phyloP scores from a whole-genome alignment of 2,797 vertebrate genomes.

The Capromys pilorides region DNA sequence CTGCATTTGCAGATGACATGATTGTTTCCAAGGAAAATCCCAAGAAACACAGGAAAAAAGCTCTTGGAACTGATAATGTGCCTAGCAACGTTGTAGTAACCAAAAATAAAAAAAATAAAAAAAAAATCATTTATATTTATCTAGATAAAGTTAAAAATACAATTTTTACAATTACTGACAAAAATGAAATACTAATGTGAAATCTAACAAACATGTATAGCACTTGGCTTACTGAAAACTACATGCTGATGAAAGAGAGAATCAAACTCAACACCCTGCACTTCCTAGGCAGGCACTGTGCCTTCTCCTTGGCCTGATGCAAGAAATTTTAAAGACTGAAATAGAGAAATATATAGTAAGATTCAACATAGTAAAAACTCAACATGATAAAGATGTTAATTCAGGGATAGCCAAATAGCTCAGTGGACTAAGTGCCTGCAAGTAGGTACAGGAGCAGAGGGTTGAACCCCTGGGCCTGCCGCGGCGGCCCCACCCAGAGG shows the following conservation, averaged over 20 bases:
- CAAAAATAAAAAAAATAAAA: background rate
- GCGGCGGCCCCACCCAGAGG: no score
- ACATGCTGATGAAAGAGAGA: background rate
- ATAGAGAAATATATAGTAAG: background rate
- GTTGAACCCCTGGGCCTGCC: no score
- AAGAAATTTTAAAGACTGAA: background rate
- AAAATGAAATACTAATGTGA: background rate
- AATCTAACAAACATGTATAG: background rate
- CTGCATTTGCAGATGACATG: background rate
- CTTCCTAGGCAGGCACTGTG: no score
- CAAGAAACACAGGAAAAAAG: background rate
- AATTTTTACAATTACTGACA: background rate
- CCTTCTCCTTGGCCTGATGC: background rate
- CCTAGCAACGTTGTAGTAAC: background rate
- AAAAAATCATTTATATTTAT: background rate
- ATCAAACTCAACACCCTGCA: no score
- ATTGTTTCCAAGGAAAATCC: background rate
- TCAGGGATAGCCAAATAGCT: background rate
- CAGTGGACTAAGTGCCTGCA: no score
- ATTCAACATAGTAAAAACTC: background rate
- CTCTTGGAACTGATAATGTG: background rate
- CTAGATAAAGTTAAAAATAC: background rate
- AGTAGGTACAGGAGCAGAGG: no score
- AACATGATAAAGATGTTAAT: background rate
- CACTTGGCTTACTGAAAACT: background rate